Evolutionary conservation across 1,140 invertebrate species (phyloP).

Genomic region (Calliopsis andreniformis): DNA sequence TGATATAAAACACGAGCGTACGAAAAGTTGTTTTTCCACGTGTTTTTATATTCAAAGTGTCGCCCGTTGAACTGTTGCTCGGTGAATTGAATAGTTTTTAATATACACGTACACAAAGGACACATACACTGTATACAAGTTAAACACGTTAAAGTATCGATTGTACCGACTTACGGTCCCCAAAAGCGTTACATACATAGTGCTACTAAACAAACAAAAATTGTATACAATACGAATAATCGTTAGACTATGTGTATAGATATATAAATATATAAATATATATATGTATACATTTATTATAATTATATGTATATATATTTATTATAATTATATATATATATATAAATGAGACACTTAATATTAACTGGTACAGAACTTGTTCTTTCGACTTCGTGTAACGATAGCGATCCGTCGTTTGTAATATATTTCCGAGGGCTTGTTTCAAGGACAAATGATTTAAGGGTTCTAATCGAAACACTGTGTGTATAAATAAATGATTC

Average conservation of each 20-base stretch:
- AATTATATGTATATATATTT: conserved; percentile 49
- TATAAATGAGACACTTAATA: conserved; percentile 32
- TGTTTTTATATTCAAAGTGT: conserved; percentile 61
- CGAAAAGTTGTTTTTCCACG: conserved; percentile 42
- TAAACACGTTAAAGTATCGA: conserved; percentile 61
- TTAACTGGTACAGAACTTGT: conserved; percentile 42
- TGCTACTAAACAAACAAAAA: conserved; percentile 65
- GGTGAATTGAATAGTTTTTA: conserved; percentile 75
- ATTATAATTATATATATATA: conserved; percentile 13
- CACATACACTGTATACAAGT: conserved; percentile 62
- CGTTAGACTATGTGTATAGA: conserved; percentile 63
- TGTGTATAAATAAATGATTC: conserved; percentile 31
- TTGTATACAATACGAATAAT: conserved; percentile 66
- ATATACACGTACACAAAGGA: conserved; percentile 27
- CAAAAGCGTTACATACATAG: conserved; percentile 45
- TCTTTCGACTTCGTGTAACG: conserved; percentile 47
- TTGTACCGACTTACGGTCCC: conserved; percentile 59
- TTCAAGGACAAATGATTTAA: conserved; percentile 37
- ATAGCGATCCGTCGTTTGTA: conserved; percentile 56
- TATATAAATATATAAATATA: conserved; percentile 45
- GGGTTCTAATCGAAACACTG: conserved; percentile 6
- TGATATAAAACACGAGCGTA: background rate
- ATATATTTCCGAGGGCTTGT: conserved; percentile 50
- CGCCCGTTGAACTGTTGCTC: conserved; percentile 72
- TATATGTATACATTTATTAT: conserved; percentile 32